These are phyloP conservation scores for Eulemur macaco DNA, from an alignment of 2,113 vertebrate species.

Conservation along the genomic window DNA sequence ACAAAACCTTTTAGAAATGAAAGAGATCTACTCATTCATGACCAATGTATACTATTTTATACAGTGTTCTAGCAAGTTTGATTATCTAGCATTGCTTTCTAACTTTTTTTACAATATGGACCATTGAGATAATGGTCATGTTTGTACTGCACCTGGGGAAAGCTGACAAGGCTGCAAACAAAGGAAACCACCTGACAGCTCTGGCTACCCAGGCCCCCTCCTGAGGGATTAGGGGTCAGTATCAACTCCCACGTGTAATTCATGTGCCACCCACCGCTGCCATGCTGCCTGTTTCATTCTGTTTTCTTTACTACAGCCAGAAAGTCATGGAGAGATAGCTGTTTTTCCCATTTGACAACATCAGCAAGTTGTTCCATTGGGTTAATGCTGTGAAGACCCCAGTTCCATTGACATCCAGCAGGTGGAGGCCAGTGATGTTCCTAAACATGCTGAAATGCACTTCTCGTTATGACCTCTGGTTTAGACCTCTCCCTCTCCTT, in stretches of 20 bases:
- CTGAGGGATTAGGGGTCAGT: neutral
- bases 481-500: neutral
- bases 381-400: neutral
- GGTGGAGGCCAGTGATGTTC: neutral
- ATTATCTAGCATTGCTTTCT: neutral
- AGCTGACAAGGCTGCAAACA: neutral
- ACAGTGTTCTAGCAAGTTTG: neutral
- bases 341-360: neutral
- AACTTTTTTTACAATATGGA: neutral
- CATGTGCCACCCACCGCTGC: neutral
- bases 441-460: neutral
- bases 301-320: neutral
- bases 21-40: neutral
- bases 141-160: neutral
- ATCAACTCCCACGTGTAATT: neutral
- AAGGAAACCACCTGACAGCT: neutral
- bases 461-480: neutral
- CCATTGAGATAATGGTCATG: neutral
- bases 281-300: neutral
- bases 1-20: neutral
- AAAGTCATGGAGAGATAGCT: neutral
- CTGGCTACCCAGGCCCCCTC: neutral
- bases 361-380: neutral
- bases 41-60: neutral
- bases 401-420: neutral